Conservation (phyloP, 2,888 invertebrate species). For the Belgica antarctica region DNA sequence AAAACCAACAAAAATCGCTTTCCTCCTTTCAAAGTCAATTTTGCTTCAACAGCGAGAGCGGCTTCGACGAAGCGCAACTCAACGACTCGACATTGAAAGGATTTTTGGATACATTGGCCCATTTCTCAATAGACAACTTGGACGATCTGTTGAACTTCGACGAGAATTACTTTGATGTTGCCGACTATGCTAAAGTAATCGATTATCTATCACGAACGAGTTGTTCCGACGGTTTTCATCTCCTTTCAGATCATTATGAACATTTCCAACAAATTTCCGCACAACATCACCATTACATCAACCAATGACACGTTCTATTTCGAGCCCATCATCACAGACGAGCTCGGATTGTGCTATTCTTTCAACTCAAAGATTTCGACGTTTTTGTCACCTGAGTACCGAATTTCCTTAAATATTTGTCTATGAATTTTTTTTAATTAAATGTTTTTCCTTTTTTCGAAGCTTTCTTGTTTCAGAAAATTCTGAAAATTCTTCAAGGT, state of each 20-base stretch:
- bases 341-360: conserved; percentile 50
- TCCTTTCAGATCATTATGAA: conserved; percentile 27
- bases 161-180: conserved; percentile 29
- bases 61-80: not conserved
- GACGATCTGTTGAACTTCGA: conserved; percentile 3
- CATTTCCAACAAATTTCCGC: conserved; percentile 37
- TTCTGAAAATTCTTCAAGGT: not conserved
- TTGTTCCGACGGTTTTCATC: no score
- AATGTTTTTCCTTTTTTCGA: not conserved
- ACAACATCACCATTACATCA: conserved; percentile 33
- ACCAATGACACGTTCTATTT: conserved; percentile 19
- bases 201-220: no score
- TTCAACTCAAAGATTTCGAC: conserved; percentile 48
- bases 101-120: conserved; percentile 16
- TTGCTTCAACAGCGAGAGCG: conserved; percentile 5
- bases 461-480: conserved; percentile 32
- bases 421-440: no score
- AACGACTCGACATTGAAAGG: not conserved
- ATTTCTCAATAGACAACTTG: conserved; percentile 31
- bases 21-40: conserved; percentile 8
- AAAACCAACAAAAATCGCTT: not conserved
- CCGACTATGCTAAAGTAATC: conserved; percentile 38
- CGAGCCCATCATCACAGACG: conserved; percentile 47
- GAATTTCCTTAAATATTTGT: not conserved
- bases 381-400: conserved; percentile 46